Conservation (phyloP, 2,888 invertebrate genomes). For the Lamellibrachia columna region DNA sequence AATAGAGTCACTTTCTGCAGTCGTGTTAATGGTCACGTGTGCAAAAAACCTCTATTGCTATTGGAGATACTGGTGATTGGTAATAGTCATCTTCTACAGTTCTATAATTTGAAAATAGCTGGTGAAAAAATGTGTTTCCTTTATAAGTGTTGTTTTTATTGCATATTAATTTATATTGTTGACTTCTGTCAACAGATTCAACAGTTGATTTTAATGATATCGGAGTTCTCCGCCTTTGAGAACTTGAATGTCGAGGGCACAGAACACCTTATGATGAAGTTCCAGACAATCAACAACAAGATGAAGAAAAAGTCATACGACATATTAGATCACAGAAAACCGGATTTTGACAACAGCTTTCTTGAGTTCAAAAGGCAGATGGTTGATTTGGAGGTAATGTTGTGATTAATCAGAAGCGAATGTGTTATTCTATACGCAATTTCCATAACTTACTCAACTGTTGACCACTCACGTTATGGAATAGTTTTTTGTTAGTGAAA, state of each 20-base stretch:
- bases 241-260: conserved; percentile 77
- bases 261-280: conserved; percentile 76
- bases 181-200: not conserved
- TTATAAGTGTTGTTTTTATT: no score
- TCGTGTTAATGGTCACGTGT: no score
- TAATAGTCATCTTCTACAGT: no score
- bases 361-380: conserved; percentile 77
- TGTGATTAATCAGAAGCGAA: not conserved
- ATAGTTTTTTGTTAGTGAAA: no score
- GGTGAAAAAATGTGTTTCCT: no score
- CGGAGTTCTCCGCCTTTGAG: conserved; percentile 79
- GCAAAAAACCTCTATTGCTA: no score
- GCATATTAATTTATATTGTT: not conserved
- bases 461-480: no score
- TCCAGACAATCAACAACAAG: conserved; percentile 74
- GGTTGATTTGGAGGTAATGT: conserved; percentile 73
- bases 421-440: no score
- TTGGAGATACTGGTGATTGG: no score
- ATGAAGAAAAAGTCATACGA: conserved; percentile 81
- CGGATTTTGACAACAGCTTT: conserved; percentile 81
- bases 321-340: conserved; percentile 80
- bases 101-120: no score
- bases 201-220: conserved; percentile 64
- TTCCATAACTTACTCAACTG: no score
- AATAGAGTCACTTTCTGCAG: no score